A percentile compares a stretch with the other conserved stretches of the same genome.
These are phyloP conservation scores for Eulemur macaco DNA, from an alignment of 2,113 vertebrate genomes.

Conservation along the genomic window DNA sequence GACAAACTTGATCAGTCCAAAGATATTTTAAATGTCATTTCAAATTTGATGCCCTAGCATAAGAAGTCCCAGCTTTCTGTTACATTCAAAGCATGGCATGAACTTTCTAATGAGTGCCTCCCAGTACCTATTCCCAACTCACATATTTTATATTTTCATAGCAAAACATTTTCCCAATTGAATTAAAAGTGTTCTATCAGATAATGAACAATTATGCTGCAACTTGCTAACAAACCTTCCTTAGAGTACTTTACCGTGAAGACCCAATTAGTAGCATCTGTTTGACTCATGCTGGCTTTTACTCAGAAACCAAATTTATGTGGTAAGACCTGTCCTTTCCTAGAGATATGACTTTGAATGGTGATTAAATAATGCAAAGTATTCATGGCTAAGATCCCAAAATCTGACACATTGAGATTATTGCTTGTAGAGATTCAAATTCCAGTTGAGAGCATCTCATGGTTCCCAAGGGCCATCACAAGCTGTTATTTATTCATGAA, in stretches of 20 bases:
- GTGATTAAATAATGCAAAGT: constrained; percentile 60
- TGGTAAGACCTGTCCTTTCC: constrained; percentile 56
- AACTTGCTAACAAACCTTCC: constrained; percentile 71
- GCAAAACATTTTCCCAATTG: constrained; percentile 69
- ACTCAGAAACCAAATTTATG: constrained; percentile 72
- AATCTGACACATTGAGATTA: constrained; percentile 73
- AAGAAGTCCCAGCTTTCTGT: not conserved
- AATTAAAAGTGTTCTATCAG: constrained; percentile 69
- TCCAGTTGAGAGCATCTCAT: constrained; percentile 67
- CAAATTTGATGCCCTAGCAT: constrained; percentile 11
- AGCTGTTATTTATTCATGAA: constrained; percentile 59
- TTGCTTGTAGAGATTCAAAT: constrained; percentile 66
- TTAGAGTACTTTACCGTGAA: constrained; percentile 48
- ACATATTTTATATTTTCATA: constrained; percentile 63
- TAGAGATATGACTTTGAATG: constrained; percentile 65
- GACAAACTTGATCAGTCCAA: constrained; percentile 32
- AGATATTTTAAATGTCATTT: constrained; percentile 36
- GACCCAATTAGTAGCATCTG: constrained; percentile 60
- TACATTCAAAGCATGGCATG: constrained; percentile 26
- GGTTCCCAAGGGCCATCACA: constrained; percentile 69
- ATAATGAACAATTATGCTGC: constrained; percentile 71
- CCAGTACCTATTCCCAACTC: constrained; percentile 13
- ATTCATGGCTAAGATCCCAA: constrained; percentile 63
- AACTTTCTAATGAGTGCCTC: not conserved
- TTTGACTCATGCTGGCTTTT: constrained; percentile 56